Evolutionary conservation across 2,888 invertebrate genomes (phyloP), one percentile per base, ranked within the genome.

Genomic region (Drosophila anomalipes): DNA sequence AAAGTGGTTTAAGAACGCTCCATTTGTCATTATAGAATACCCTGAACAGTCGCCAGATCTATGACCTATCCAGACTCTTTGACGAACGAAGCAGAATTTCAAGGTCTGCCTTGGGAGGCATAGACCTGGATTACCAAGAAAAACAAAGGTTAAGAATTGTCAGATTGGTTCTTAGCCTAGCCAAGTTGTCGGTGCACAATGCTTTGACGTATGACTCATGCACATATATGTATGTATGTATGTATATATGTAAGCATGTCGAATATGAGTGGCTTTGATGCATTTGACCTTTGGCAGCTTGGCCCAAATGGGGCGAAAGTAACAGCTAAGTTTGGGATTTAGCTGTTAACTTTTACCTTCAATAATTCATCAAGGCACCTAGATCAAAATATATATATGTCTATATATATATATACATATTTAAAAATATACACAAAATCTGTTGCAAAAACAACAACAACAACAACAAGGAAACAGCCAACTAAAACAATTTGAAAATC

Each of bases 401-500:
- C 10, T 35, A 44, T 28, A 30, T 3, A 32, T 37, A 37, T 32
- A 26, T n/a, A 26, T 35, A 30, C 1, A 16, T 32, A 65, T 39
- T 32, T 26, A 37, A 51, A 26, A 19, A 33, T 32, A 61, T 19
- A 26, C 28, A 30, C 10, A 22, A 37, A 49, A 39, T 30, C 44
- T 37, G 19, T 47, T 63, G 44, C 37, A n/a, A 19, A 14, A 33
- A n/a, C 19, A 54, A 39, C 30, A 67, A 47, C 30, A 67, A 47
- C 19, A 65, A 37, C 26, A 68, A 57, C 28, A 49, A 7, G n/a
- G 4, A 16, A 60, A 12, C 51, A 39, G 41, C 47, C 57, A 49
- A 39, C 37, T 53, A 70, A 68, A 70, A 57, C 53, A 59, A 70
- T 60, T 56, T 33, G 30, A 16, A 30, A 51, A 51, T 70, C 70